Base-by-base conservation (phyloP, 2,113 vertebrate genomes). In the Scomber japonicus region DNA sequence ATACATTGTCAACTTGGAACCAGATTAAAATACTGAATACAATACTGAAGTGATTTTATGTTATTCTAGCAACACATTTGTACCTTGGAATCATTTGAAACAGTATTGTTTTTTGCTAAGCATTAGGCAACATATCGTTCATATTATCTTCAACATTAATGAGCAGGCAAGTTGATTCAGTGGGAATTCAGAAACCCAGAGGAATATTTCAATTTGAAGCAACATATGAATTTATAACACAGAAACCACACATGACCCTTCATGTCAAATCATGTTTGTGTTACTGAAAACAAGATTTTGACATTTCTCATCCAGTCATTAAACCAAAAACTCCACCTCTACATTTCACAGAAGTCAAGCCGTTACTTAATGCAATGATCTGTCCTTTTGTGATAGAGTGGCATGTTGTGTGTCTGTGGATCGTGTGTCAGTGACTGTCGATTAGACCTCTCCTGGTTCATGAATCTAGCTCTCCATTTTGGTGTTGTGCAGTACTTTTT, bases 361-460 rank as follows among this genome's bases (percentile, higher is more conserved):
- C 73, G 68, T 63, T 59, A 56, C 50, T 44, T 8, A 30, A 11
- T 48, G 56, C 66, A 60, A 48, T 78, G 45, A 62, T 85, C 31
- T 85, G 81, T 83, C 15, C 40, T 70, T 35, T 17, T 82, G 84
- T 88, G 66, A 73, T 82, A 57, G 48, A 81, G 81, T 91, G 78
- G 91, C 88, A 88, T 91, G 90, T 80, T 89, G 77, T 76, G 66
- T 80, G 45, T 87, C 61, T 90, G 85, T 87, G 82, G 85, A 71
- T 71, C 16, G 49, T 85, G 76, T 88, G 59, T 85, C 75, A 45
- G 78, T 81, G 82, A 17, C 62, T 64, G 57, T 76, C 3, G 6
- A 55, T 49, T 16, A 68, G 82, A 72, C 63, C 16, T 31, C 21
- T 80, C 44, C 80, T 24, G 67, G 81, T 63, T 80, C 70, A 50